Conservation (phyloP, 1,140 invertebrate genomes). For the Drosophila nigromelanica region DNA sequence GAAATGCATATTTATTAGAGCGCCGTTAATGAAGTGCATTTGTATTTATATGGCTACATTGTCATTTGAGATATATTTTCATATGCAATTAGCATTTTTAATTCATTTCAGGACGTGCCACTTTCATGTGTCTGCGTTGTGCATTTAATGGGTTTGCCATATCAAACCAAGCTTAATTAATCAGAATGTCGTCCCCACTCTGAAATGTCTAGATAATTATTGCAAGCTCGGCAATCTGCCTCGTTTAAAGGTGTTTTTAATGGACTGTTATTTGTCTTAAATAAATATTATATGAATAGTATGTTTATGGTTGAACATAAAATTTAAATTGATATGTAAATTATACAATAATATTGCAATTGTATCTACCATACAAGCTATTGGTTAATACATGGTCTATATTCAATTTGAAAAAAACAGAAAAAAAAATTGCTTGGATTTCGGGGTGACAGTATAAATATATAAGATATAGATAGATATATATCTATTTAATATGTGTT, state of each 20-base stretch:
- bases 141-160: slow-evolving; percentile 20
- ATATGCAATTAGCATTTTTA: slow-evolving; percentile 77
- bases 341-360: too few species aligned
- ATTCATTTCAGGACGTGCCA: slow-evolving; percentile 46
- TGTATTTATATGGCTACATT: slow-evolving; percentile 38
- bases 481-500: too few species aligned
- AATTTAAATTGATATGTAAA: background rate
- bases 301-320: background rate
- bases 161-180: slow-evolving; percentile 27
- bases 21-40: slow-evolving; percentile 64
- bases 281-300: background rate
- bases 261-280: background rate
- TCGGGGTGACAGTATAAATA: too few species aligned
- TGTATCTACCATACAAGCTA: too few species aligned
- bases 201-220: slow-evolving; percentile 2
- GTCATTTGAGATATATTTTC: slow-evolving; percentile 69
- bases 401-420: too few species aligned
- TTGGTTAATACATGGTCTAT: too few species aligned
- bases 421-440: too few species aligned
- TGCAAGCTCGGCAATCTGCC: background rate
- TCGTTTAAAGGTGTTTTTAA: background rate
- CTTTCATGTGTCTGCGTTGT: slow-evolving; percentile 35
- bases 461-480: too few species aligned
- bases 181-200: slow-evolving; percentile 16
- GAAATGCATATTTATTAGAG: slow-evolving; percentile 33